Evolutionary conservation across 2,888 invertebrate species (phyloP), one percentile per base, ranked within the genome.

Genomic region (Acrobasis repandana): DNA sequence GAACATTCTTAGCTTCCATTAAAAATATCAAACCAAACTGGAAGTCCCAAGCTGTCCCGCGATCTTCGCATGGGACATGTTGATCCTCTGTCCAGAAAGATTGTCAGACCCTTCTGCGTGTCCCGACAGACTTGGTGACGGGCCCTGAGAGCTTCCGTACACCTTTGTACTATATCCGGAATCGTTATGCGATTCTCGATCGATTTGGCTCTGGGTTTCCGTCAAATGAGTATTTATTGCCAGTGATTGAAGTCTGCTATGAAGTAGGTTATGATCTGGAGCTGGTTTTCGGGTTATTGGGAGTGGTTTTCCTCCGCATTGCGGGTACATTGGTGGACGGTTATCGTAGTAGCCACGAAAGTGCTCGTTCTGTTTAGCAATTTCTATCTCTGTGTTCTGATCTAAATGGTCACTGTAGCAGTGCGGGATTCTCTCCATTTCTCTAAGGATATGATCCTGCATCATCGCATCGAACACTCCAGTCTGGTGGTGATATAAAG

Each of bases 141-240:
- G 95, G 0, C 96, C 95, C 75, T 96, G 95, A 9, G 95, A 95
- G 68, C 96, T 96, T 0, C 95, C 96, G 68, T 96, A 96, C 70
- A 96, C 95, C 76, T 96, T 95, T 47, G 96, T 96, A 73, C 96
- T 96, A 81, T 97, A 97, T 0, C 97, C 97, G 0, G 97, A 97
- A 84, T 97, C 97, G 68, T 96, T 96, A 78, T 95, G 96, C 0
- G 95, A 94, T 72, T 95, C 95, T 59, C 94, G 83, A 69, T 95
- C 95, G 0, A 93, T 77, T 70, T 93, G 93, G 68, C 91, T 90
- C 62, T 92, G 92, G 0, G 85, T 86, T 63, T 92, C 92, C 1
- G 90, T 86, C 66, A 92, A 69, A 68, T 92, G 89, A 0, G 93
- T 93, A 68, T 93, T 92, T 0, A 93, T 92, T 10, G 92, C 92